Evolutionary conservation across 2,113 vertebrate species (phyloP), one percentile per base, ranked within the genome.

Genomic region (Ivindomyrus marchei): DNA sequence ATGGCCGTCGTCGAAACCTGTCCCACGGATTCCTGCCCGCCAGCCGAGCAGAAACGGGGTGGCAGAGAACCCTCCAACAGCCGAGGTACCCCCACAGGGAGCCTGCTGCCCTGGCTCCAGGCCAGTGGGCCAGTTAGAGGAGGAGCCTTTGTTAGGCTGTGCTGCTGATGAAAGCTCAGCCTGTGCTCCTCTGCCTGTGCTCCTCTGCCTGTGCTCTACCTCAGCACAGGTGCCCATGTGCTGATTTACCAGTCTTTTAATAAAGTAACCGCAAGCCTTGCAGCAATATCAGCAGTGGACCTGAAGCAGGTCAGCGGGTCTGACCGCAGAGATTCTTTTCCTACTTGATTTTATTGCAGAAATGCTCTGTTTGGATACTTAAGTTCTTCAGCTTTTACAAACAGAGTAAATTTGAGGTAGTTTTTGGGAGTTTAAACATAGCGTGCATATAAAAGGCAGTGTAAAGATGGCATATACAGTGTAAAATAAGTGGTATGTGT

Each of bases 61-160:
- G 94, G 94, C 91, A 92, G 94, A 0, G 96, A 96, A 91, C 94
- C 93, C 0, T 96, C 97, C 1, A 95, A 96, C 91, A 94, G 92
- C 49, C 95, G 97, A 97, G 97, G 96, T 96, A 91, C 1, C 13
- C 70, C 47, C 39, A 3, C 36, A 31, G 13, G 13, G 42, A 86
- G 36, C 19, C 10, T 27, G 42, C 8, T 49, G 42, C 45, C 46
- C 21, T 36, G 56, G 10, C 77, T 9, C 19, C 15, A 19, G 77
- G 19, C 15, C 11, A 13, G 13, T 17, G 4, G 39, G 15, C 39
- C 36, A 84, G 15, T 46, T 19, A 84, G 80, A 46, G 36, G 39
- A 27, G 11, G 31, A 74, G 31, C 66, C 11, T 74, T 74, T 74
- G 3, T 36, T 27, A 74, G 11, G 31, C 66, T 31, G 66, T 1